Evolutionary conservation across 2,888 invertebrate species (phyloP), one percentile per base, ranked within the genome.

Genomic region (Sisyra nigra): DNA sequence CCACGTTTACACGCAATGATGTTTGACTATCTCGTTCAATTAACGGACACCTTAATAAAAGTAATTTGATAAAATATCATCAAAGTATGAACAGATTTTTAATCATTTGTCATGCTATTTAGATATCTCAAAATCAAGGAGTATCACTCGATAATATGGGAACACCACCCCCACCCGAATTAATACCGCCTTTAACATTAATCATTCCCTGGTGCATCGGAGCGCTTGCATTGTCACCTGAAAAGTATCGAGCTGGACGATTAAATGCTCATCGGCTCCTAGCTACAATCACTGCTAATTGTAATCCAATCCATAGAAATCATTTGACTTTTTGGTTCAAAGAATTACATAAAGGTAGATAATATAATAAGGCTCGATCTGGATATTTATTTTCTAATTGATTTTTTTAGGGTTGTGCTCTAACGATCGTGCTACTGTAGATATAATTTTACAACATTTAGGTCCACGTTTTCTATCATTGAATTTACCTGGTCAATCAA

Each of bases 151-250:
- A 87, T 57, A 85, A 83, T 63, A 74, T 76, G 56, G 74, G 68
- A 41, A 81, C 83, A 7, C 85, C 84, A n/a, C 68, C 74, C 24
- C 74, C 77, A 10, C 83, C 86, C 2, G 74, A 77, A 46, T 63
- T 84, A 41, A 76, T 85, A 48, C 88, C 88, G 41, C 94, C 94
- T 1, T 68, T 92, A 52, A 82, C 85, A 48, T 71, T 92, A 48
- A 81, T 93, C 54, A 77, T 91, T 36, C 88, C 93, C 13, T 96
- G 94, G 94, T 88, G 94, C 58, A 88, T 93, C 61, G 87, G 91
- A 58, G 89, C 89, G 1, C 69, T 89, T 42, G 71, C 75, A n/a
- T 63, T 91, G 50, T 76, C 84, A 37, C 57, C 68, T 9, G 72
- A 68, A 46, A 62, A 75, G 33, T 89, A 79, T 63, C 81, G 74